Base-by-base conservation (phyloP, 1,140 invertebrate genomes). In the Stratiolaelaps scimitus region DNA sequence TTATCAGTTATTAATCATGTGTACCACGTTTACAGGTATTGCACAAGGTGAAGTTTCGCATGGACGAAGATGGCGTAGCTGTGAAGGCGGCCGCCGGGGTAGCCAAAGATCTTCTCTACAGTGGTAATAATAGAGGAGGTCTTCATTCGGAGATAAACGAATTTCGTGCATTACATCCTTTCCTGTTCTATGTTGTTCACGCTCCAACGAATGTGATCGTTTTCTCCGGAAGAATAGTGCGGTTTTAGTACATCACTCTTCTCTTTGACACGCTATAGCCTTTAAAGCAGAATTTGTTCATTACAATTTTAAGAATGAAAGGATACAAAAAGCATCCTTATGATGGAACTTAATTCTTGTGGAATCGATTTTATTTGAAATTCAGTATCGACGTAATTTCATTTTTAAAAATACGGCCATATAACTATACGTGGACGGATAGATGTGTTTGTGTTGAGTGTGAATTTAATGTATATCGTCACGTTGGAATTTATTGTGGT, bases 171-270 rank as follows among this genome's bases (percentile, higher is more conserved):
- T 17, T 17, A 10, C 53, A 60, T 34, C 53, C 53, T 20, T 60
- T 60, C 23, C 53, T 60, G 23, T 60, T 60, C 53, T 60, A 60
- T 23, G 53, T 60, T 26, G 26, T 60, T 10, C 53, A 60, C 53
- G 34, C 26, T 17, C 53, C 53, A 23, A 60, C 53, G 23, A 60
- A 60, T 10, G 53, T 60, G 26, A 60, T 60, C 34, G 15, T 60
- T 15, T 60, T 60, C 10, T 60, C 53, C 15, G 53, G 53, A 17
- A 15, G 53, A 26, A 60, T 60, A 34, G 53, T 60, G 26, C 26
- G 23, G 20, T 23, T 60, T 15, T 60, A 34, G 34, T 40, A 4
- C 4, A 40, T 10, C 10, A 40, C 34, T 40, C 34, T 10, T 6
- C 10, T 40, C 5, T 40, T 40, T 40, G 10, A 40, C 34, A 40